Conservation (phyloP, 2,888 invertebrate species). For the Scaptomyza cyrtandrae region DNA sequence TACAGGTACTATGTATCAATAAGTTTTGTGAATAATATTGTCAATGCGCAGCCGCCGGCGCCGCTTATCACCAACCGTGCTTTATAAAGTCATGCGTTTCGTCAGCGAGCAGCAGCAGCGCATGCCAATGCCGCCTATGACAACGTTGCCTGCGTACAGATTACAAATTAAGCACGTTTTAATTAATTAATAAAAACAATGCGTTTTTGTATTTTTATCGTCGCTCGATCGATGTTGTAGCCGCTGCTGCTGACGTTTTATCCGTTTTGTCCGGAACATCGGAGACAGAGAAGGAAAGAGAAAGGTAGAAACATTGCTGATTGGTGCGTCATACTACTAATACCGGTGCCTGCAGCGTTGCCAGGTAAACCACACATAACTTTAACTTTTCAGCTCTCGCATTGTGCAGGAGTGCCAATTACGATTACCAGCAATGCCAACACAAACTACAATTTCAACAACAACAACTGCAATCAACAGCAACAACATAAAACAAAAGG, state of each 20-base stretch:
- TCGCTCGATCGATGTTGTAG: background rate
- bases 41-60: constrained; percentile 27
- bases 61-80: constrained; percentile 35
- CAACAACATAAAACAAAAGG: constrained; percentile 21
- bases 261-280: too few relatives aligned
- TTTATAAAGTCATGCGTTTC: constrained; percentile 21
- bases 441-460: constrained; percentile 15
- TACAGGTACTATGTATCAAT: background rate
- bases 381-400: constrained; percentile 15
- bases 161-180: constrained; percentile 65
- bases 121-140: constrained; percentile 44
- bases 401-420: constrained; percentile 46
- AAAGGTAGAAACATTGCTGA: constrained; percentile 21
- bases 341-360: constrained; percentile 5
- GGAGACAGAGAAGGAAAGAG: background rate
- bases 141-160: constrained; percentile 45
- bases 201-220: constrained; percentile 28
- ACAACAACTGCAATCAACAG: constrained; percentile 1
- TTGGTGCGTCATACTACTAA: constrained; percentile 47
- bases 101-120: constrained; percentile 22
- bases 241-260: too few relatives aligned
- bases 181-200: constrained; percentile 53
- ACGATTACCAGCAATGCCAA: constrained; percentile 31
- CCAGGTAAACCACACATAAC: constrained; percentile 28
- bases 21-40: background rate